These are phyloP conservation scores for Apaloderma vittatum DNA, from an alignment of 2,113 vertebrate genomes.

Conservation along the genomic window DNA sequence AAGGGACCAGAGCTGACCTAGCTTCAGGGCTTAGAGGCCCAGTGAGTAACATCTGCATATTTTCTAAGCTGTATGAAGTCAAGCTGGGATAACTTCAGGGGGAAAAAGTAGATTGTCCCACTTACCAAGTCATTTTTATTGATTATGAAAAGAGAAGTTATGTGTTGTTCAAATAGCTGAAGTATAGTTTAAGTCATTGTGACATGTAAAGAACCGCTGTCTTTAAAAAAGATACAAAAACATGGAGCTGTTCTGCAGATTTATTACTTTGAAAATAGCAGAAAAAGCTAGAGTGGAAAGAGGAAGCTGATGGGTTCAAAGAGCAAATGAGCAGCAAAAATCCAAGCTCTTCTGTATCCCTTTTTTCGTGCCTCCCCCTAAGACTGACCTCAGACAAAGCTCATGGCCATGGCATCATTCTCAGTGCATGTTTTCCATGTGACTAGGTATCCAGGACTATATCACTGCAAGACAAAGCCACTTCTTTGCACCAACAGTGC, in stretches of 20 bases:
- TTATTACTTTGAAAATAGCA: not conserved
- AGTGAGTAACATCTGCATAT: not conserved
- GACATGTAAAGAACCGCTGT: not conserved
- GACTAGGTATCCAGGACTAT: not conserved
- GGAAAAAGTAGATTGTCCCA: not conserved
- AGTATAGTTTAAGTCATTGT: not conserved
- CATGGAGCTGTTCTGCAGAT: not conserved
- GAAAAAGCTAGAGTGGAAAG: not conserved
- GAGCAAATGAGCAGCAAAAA: not conserved
- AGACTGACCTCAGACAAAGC: not conserved
- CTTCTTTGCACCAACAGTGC: not conserved
- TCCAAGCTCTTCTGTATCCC: not conserved
- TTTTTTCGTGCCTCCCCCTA: not conserved
- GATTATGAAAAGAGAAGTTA: not conserved
- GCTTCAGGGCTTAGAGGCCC: rapidly evolving
- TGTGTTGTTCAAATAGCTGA: not conserved
- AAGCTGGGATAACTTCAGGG: not conserved
- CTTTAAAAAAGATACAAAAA: not conserved
- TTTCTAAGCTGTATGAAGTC: not conserved
- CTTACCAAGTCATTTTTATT: not conserved
- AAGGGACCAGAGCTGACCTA: not conserved
- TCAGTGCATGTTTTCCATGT: not conserved
- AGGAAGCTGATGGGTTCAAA: not conserved
- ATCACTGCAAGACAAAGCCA: not conserved
- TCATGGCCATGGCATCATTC: not conserved